These are phyloP conservation scores for Apostichopus californicus DNA, from an alignment of 35 echinoderm and acorn worm genomes.

Conservation along the genomic window DNA sequence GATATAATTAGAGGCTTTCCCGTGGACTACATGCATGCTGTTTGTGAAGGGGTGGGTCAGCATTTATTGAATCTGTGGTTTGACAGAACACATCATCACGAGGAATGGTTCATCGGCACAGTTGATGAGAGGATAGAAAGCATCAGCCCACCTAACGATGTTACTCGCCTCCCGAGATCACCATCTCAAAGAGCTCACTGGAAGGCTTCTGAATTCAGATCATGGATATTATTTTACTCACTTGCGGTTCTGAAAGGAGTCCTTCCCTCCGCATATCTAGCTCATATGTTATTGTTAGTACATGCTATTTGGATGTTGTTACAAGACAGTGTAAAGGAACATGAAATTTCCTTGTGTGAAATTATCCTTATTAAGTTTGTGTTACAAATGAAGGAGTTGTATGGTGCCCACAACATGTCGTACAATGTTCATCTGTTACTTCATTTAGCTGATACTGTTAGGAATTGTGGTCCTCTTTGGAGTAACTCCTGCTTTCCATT, in stretches of 20 bases:
- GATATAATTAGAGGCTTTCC: background rate
- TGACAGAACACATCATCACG: background rate
- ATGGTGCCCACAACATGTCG: background rate
- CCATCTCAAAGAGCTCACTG: too few relatives aligned
- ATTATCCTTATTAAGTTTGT: constrained; percentile 14
- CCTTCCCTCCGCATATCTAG: too few relatives aligned
- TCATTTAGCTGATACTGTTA: background rate
- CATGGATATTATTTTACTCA: too few relatives aligned
- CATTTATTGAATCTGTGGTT: constrained; percentile 29
- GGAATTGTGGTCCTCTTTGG: constrained; percentile 15
- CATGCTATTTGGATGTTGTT: too few relatives aligned
- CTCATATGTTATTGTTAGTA: too few relatives aligned
- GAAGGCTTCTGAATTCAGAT: too few relatives aligned
- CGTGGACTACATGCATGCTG: background rate
- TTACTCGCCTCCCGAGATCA: constrained; percentile 31
- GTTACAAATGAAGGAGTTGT: background rate
- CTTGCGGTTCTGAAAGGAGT: too few relatives aligned
- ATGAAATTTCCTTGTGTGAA: constrained; percentile 2
- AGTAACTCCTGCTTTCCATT: constrained; percentile 24
- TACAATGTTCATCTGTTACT: constrained; percentile 7
- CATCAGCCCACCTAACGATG: too few relatives aligned
- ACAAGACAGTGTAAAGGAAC: too few relatives aligned
- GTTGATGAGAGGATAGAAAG: too few relatives aligned
- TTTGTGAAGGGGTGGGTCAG: constrained; percentile 5
- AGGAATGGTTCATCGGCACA: too few relatives aligned